Base-by-base conservation (phyloP, 2,113 vertebrate species). In the Labeo rohita region DNA sequence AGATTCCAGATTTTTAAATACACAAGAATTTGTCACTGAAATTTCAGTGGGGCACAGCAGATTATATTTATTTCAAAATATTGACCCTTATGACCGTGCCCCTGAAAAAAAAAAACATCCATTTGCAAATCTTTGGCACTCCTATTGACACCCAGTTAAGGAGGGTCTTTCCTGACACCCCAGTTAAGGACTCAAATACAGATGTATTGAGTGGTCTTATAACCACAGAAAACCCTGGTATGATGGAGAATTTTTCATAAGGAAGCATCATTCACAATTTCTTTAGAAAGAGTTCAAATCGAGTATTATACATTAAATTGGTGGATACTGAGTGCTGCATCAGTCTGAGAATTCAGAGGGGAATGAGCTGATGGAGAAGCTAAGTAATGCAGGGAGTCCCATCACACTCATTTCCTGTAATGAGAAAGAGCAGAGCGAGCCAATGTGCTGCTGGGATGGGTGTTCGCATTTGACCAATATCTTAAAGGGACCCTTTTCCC, bases 361-460 rank as follows among this genome's bases (percentile, higher is more conserved):
- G 74, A 36, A 52, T 54, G 6, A 68, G 61, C 73, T 88, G 63
- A 59, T 54, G 54, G 63, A 79, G 63, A n/a, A 28, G 39, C 15
- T 79, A 54, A 43, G 80, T 90, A 90, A 91, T 84, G 34, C 90
- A 92, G 93, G 91, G 92, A 93, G 89, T 91, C 88, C 78, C 83
- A 88, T 90, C 87, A 91, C 87, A 83, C 88, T 72, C 84, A 63
- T 80, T 88, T 87, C 86, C 84, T 70, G 82, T 91, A 87, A 89
- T 85, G 47, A 65, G 39, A 79, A 92, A 56, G 74, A 34, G 72
- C 56, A 87, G 13, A 18, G 66, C 1, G 72, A 43, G 49, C 15
- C 45, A 28, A 63, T 47, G 76, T 78, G 47, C 10, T 52, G 73
- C 88, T 86, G 78, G 47, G 56, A 2, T 36, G 23, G 47, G 59